Conservation (phyloP, 1,140 invertebrate species). For the Plutomurus gul region DNA sequence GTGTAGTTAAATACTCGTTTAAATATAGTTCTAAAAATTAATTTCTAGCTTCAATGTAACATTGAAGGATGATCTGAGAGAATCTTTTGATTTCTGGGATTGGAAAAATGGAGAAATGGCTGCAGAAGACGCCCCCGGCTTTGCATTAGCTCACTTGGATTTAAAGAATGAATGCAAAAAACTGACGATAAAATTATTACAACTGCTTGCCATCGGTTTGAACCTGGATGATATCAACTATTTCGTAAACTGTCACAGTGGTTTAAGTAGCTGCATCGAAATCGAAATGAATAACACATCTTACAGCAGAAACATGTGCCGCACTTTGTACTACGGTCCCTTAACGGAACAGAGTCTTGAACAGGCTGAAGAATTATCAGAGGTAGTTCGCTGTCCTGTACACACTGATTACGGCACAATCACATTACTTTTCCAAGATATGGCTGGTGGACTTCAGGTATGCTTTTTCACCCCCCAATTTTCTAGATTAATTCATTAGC, state of each 20-base stretch:
- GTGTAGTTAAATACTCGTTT: not conserved
- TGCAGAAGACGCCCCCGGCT: not conserved
- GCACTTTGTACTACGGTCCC: not conserved
- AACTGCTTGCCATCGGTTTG: not conserved
- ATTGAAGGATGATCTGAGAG: not conserved
- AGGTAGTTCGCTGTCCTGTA: not conserved
- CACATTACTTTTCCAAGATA: not conserved
- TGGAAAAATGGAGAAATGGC: not conserved
- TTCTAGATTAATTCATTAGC: too few species aligned
- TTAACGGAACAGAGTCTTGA: not conserved
- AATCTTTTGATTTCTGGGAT: constrained; percentile 22
- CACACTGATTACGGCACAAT: not conserved
- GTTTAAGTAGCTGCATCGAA: not conserved
- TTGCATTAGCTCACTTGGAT: not conserved
- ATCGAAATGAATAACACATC: not conserved
- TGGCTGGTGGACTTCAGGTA: not conserved
- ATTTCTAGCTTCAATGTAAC: not conserved
- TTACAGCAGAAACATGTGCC: not conserved
- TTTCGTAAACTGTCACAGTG: not conserved
- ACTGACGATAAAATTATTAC: not conserved
- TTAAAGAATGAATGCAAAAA: not conserved
- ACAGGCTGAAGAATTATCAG: not conserved
- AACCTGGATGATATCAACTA: not conserved
- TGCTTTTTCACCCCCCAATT: too few species aligned
- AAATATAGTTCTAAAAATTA: too few species aligned